These are phyloP conservation scores for Acleris laterana DNA, from an alignment of 2,888 invertebrate species.

Conservation along the genomic window DNA sequence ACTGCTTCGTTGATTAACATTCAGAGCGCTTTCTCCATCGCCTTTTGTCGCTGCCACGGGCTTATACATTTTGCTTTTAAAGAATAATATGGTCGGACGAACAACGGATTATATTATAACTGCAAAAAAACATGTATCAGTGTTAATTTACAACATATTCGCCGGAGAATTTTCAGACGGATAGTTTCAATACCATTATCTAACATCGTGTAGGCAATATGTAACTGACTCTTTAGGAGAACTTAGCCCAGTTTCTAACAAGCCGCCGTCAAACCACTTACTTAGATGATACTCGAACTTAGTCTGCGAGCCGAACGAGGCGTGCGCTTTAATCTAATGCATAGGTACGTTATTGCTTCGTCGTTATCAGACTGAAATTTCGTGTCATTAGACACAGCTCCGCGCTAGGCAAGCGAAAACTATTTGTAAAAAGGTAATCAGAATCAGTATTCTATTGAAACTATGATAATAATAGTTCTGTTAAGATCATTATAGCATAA, in stretches of 20 bases:
- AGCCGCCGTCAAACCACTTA: constrained; percentile 24
- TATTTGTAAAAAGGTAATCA: no score
- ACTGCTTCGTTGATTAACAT: constrained; percentile 48
- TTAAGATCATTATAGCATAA: no score
- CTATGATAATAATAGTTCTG: no score
- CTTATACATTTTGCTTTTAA: constrained; percentile 18
- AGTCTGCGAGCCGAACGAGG: constrained; percentile 6
- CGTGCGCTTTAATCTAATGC: constrained; percentile 5
- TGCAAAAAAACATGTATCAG: not conserved
- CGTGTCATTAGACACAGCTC: not conserved
- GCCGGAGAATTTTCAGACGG: not conserved
- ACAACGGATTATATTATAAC: not conserved
- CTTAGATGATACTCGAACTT: constrained; percentile 34
- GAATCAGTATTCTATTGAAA: no score
- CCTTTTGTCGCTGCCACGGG: constrained; percentile 17
- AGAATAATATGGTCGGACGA: constrained; percentile 12
- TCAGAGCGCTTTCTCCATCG: constrained; percentile 40
- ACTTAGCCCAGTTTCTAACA: constrained; percentile 16
- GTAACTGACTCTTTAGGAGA: constrained; percentile 21
- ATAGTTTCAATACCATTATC: not conserved
- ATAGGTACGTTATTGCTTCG: not conserved
- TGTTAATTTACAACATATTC: not conserved
- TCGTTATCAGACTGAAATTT: not conserved
- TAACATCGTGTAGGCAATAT: constrained; percentile 14
- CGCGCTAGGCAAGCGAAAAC: not conserved